Evolutionary conservation across 2,888 invertebrate species (phyloP).

Genomic region (Aporophyla lueneburgensis): DNA sequence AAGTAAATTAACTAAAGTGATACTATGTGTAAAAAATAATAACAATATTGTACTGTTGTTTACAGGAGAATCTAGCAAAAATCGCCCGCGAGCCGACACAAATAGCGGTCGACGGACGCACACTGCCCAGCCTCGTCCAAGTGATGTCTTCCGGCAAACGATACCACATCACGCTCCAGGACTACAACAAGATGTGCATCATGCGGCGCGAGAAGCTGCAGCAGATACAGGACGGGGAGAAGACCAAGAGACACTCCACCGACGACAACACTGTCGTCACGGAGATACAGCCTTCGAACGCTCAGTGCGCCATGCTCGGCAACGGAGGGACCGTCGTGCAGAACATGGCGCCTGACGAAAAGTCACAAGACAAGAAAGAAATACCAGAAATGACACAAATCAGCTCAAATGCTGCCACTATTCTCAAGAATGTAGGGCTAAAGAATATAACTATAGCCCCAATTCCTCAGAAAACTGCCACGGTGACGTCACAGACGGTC

Average conservation of each 20-base stretch:
- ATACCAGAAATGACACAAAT: constrained; percentile 74
- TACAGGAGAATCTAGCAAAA: constrained; percentile 84
- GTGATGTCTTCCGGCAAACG: constrained; percentile 95
- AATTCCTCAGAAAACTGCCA: constrained; percentile 84
- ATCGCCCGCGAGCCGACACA: constrained; percentile 88
- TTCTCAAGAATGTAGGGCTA: constrained; percentile 87
- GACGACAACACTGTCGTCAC: constrained; percentile 80
- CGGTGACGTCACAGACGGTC: constrained; percentile 81
- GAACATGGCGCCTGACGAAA: constrained; percentile 74
- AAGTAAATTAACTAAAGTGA: background rate
- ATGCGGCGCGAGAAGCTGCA: constrained; percentile 92
- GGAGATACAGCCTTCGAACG: constrained; percentile 81
- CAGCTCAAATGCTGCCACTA: constrained; percentile 83
- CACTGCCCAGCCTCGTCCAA: constrained; percentile 92
- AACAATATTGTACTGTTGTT: constrained; percentile 19
- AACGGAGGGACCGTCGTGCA: constrained; percentile 84
- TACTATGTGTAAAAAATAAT: background rate
- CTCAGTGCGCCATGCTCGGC: constrained; percentile 77
- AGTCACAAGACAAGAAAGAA: constrained; percentile 75
- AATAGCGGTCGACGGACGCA: constrained; percentile 91
- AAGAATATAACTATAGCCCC: constrained; percentile 89
- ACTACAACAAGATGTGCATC: constrained; percentile 95
- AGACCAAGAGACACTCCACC: constrained; percentile 68
- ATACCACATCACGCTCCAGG: constrained; percentile 94
- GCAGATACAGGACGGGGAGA: constrained; percentile 89